Evolutionary conservation across 2,888 invertebrate genomes (phyloP), one percentile per base, ranked within the genome.

Genomic region (Drosophila tripunctata): DNA sequence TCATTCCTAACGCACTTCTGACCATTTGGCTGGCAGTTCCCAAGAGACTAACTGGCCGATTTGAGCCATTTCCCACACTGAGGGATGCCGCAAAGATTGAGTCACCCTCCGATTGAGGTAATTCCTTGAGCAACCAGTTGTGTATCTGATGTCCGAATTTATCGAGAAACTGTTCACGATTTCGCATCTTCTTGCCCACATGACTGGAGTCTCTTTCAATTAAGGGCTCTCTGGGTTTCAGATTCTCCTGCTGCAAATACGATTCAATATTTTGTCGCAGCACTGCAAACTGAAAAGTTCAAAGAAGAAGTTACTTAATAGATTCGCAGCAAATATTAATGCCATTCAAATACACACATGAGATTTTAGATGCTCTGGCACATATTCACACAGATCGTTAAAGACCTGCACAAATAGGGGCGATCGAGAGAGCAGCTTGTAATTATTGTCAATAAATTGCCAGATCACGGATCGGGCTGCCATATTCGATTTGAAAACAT

Each of bases 371-470:
- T 66, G 63, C 2, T 75, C 52, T 12, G 83, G 76, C 15, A 88
- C 72, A 61, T 76, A 89, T 64, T 86, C 89, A 0, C 88, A 75
- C 15, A 90, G 71, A 24, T 82, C 77, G 41, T 89, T 89, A 4
- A 89, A 88, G 12, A 83, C 69, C 44, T 85, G 80, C 7, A 75
- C 65, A 22, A 89, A 89, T 7, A 64, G 60, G 0, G 76, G 57
- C 1, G 75, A 75, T 0, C 54, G 76, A 2, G 83, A 83, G 10
- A 90, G 73, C 1, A 58, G 58, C 54, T 78, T 78, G 48, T 89
- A 89, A 58, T 90, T 84, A 0, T 76, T 57, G n/a, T 82, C 78
- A 41, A 90, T 78, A 43, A 84, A 91, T 0, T 82, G 51, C 88
- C 89, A 85, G 22, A 91, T 62, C 0, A 82, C 63, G 0, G 85